Base-by-base conservation (phyloP, 2,797 vertebrate species). In the Tenualosa thibaudeaui region DNA sequence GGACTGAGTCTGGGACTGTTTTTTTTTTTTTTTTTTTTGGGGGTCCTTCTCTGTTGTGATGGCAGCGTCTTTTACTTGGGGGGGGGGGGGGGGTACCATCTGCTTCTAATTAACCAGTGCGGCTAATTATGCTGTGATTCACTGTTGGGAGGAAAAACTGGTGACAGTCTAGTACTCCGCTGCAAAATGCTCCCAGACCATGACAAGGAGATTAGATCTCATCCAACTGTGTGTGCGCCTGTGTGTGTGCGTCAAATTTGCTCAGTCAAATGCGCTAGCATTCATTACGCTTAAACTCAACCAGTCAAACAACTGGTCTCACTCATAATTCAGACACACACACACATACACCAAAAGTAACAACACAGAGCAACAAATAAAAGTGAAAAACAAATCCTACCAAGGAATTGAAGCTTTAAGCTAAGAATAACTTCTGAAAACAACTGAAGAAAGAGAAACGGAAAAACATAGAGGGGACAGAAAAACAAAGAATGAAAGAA, bases 91-190 rank as follows among this genome's bases (percentile, higher is more conserved):
- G 71, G 46, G 71, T 6, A 31, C 54, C 83, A 78, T 46, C 40
- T 58, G 40, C 68, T 56, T 81, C 86, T 86, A 53, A 82, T 86
- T 86, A 75, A 78, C 17, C 81, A 81, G n/a, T 0, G 9, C 1
- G 53, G 49, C 40, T 31, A 75, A 81, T 85, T 51, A 81, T 78
- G 40, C 83, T 58, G 83, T 83, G 82, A 83, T 85, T 62, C 50
- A 81, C 53, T 26, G 37, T 54, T 75, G 43, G 31, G 37, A 78
- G 71, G 53, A 81, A 83, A 50, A 43, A 62, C 24, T 85, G 83
- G 84, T 82, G 81, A 85, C 85, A 83, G 26, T 85, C 62, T 81
- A 84, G 54, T 84, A 26, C 17, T 26, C 50, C 37, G 46, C 40
- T 78, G 40, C 71, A 78, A 78, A 78, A 78, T 46, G 71, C 37